Base-by-base conservation (phyloP, 2,888 invertebrate species). In the Scaptomyza polygonia region DNA sequence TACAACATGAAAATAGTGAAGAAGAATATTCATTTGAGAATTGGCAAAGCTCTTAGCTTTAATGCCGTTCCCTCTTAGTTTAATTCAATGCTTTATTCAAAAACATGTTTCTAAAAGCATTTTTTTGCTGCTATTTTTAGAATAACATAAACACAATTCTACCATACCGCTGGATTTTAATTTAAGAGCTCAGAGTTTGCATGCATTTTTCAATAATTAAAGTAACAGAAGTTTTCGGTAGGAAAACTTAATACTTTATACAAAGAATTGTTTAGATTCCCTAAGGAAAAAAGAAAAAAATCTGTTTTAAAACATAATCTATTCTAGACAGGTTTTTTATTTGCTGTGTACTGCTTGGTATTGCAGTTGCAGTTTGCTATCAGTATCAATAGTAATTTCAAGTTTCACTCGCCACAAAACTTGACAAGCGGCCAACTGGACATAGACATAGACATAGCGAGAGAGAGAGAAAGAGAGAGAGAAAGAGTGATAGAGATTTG, bases 381-480 rank as follows among this genome's bases (percentile, higher is more conserved):
- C 88, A 79, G 88, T 88, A 88, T 83, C 82, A 88, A 88, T 86
- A 83, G 88, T 79, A 84, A 88, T 86, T 88, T 86, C 69, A 75
- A 81, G 79, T 79, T 79, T 79, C 79, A 78, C 72, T 81, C 66
- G 68, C 67, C 63, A 66, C 71, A 64, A 75, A 68, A 72, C 77
- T 79, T 72, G 77, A 77, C 80, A 79, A 64, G 76, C 71, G 53
- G 63, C 49, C 36, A 49, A 36, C 49, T 49, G 49, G 25, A 36
- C 49, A 34, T 21, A 48, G 18, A 48, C 30, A 49, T 51, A 16
- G 9, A 34, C 44, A 45, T 27, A 29, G 34, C 16, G 30, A 30
- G 56, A 21, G n/a, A 21, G 21, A 27, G 14, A 29, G 18, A 29
- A 18, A n/a, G 29, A 27, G 29, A 29, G n/a, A n/a, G 30, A 30